Evolutionary conservation across 2,113 vertebrate genomes (phyloP), one percentile per base, ranked within the genome.

Genomic region (Spea multiplicata): DNA sequence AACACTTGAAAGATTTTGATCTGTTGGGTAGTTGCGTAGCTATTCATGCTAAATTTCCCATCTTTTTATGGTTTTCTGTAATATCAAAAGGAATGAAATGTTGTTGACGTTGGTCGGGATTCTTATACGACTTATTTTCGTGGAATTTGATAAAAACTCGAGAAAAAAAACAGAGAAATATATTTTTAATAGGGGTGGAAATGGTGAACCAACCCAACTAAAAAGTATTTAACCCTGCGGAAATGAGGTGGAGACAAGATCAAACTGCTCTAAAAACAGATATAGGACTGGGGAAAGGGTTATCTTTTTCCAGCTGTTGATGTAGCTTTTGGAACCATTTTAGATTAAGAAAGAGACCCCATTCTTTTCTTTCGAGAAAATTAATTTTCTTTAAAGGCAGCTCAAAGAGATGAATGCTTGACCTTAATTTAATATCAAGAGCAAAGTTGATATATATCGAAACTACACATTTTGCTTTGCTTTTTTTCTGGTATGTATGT

Each of bases 331-430:
- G 59, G 59, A 62, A 71, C 53, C 50, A 57, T 72, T 72, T 72
- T 17, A 72, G 73, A 66, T 66, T 75, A 75, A 48, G 47, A 53
- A 75, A 75, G 50, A 75, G 73, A 66, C 44, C 59, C 59, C 53
- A 10, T 4, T 57, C 52, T 72, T 59, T 72, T 53, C 53, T 72
- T 72, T 61, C 16, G 16, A 9, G 46, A 49, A 75, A 61, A 75
- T 52, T 75, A 75, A 52, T 75, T 66, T 66, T 52, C 59, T 66
- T 44, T 74, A 17, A 45, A 73, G 44, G 44, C 46, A 64, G 59
- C n/a, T 74, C 59, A 64, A 64, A 55, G 6, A 16, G 69, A 52
- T 52, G 16, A n/a, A 8, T 16, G 4, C 12, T 5, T 71, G 49
- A 17, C 48, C 69, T 71, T 71, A 52, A 53, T 71, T 53, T 71